Evolutionary conservation across 2,113 vertebrate genomes (phyloP), one percentile per base, ranked within the genome.

Genomic region (Lamprotornis superbus): DNA sequence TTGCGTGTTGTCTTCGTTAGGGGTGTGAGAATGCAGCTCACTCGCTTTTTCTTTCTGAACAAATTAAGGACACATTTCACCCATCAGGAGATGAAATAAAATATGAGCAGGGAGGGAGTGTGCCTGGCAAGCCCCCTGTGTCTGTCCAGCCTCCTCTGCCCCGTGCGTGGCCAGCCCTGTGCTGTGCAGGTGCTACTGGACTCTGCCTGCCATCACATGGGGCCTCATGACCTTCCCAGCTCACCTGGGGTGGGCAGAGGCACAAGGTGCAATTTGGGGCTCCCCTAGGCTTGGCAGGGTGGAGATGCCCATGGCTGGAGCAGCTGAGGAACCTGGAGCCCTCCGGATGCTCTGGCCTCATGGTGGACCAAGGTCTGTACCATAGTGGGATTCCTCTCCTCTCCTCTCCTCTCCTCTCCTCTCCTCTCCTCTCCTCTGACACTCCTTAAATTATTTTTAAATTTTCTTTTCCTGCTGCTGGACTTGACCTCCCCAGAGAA

Each of bases 41-140:
- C 90, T 95, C 31, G 33, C 92, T 74, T 95, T 95, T 91, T 79
- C 92, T 80, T 92, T 95, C 61, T 23, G 69, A 87, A 73, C 95
- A 96, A 97, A 97, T 97, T 96, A 92, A 95, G 96, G 91, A 95
- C 96, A 97, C 93, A 93, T 97, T 97, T 93, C 57, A 33, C 60
- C 73, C 91, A 67, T 93, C 88, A 82, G 83, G 92, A 70, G 94
- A 57, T 59, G 80, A 95, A 96, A 91, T 76, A 75, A 89, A 95
- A 94, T 93, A 93, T 0, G 35, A 90, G 71, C 22, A 5, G 68
- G 82, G 71, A 84, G 74, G 3, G 18, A 78, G 57, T 19, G 2
- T 76, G 83, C 89, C 78, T 87, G 83, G 87, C 0, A 1, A 87
- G 77, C 89, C 78, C 70, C 69, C 3, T 25, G 46, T 12, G 69